These are phyloP conservation scores for Ciconia maguari DNA, from an alignment of 2,113 vertebrate genomes.

Conservation along the genomic window DNA sequence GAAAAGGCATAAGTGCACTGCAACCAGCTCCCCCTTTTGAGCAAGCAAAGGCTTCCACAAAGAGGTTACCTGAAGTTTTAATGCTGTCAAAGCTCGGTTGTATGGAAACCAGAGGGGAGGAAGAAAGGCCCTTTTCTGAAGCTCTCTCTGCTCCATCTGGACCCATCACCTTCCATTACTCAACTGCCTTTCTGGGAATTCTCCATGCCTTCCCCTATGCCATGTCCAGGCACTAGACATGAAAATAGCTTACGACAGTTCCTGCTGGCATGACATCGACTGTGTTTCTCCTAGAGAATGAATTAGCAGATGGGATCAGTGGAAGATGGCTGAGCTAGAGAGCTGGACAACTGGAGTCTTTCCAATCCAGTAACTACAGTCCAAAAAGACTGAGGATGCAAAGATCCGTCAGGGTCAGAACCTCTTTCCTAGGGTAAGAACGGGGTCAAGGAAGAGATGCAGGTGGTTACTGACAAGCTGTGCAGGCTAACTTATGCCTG, in stretches of 20 bases:
- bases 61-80: background rate
- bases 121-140: background rate
- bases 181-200: background rate
- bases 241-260: background rate
- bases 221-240: background rate
- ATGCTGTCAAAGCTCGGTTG: background rate
- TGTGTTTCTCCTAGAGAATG: background rate
- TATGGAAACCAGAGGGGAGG: background rate
- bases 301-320: background rate
- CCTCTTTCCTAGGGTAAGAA: background rate
- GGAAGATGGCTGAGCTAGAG: background rate
- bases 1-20: background rate
- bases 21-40: background rate
- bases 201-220: background rate
- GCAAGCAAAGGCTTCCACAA: background rate
- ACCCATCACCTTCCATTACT: background rate
- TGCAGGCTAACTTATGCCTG: background rate
- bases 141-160: background rate
- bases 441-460: background rate
- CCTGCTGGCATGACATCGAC: background rate
- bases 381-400: background rate
- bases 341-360: constrained; percentile 7
- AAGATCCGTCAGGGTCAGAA: background rate
- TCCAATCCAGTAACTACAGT: background rate
- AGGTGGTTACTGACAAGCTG: background rate